These are phyloP conservation scores for Mesocricetus auratus DNA, from an alignment of 2,113 vertebrate species.

Conservation along the genomic window DNA sequence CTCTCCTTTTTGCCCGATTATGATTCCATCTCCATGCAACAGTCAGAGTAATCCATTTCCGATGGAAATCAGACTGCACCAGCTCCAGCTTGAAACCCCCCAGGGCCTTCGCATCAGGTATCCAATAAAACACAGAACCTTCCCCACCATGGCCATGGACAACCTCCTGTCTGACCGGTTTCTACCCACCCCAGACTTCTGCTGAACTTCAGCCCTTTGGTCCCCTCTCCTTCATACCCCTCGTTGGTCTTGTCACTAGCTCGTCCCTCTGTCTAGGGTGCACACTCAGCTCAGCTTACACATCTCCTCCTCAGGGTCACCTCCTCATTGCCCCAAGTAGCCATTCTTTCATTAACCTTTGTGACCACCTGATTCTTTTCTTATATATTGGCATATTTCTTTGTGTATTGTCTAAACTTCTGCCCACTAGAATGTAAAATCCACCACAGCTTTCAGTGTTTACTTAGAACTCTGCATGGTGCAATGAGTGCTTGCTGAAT, in stretches of 20 bases:
- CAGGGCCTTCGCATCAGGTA: neutral
- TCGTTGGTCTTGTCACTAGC: neutral
- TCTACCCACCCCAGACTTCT: neutral
- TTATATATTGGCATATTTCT: neutral
- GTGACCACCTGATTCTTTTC: neutral
- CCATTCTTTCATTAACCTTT: neutral
- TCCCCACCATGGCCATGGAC: neutral
- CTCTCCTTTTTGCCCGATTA: neutral
- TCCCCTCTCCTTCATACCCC: neutral
- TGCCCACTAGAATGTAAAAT: neutral
- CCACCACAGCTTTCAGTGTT: neutral
- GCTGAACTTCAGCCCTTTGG: neutral
- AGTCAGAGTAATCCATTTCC: neutral
- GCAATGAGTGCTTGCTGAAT: slow-evolving; percentile 17
- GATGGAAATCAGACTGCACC: slow-evolving; percentile 6
- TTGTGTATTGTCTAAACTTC: neutral
- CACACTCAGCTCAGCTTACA: neutral
- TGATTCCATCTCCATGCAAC: neutral
- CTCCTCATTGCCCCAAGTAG: neutral
- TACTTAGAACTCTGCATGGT: neutral
- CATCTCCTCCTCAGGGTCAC: neutral
- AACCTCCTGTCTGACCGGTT: neutral
- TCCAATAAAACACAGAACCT: neutral
- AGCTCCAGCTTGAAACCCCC: neutral
- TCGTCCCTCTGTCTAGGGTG: neutral